A percentile compares a stretch with the other conserved stretches of the same genome.
Conservation (phyloP, 2,888 invertebrate genomes). For the Slavum lentiscoides region DNA sequence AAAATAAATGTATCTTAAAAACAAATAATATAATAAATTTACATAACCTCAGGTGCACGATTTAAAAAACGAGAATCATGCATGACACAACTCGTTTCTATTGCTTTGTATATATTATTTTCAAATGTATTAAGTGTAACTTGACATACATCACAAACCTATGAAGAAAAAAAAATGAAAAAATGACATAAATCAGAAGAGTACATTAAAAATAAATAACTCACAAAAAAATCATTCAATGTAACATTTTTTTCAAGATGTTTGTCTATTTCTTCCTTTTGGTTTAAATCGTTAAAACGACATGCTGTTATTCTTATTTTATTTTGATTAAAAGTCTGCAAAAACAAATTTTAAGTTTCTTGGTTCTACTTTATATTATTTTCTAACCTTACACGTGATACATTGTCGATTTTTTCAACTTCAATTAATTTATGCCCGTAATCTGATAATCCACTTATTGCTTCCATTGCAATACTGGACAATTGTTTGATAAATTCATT, state of each 20-base stretch:
- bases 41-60: neutral
- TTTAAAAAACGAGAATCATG: neutral
- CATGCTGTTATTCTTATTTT: slow-evolving; percentile 16
- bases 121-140: neutral
- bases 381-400: slow-evolving; percentile 18
- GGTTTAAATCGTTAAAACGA: slow-evolving; percentile 25
- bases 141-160: slow-evolving; percentile 20
- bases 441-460: neutral
- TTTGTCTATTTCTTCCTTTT: neutral
- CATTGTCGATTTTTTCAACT: slow-evolving; percentile 1
- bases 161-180: slow-evolving; percentile 3
- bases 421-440: slow-evolving; percentile 22
- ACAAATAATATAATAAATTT: slow-evolving; percentile 8
- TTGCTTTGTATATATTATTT: neutral
- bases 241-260: slow-evolving; percentile 10
- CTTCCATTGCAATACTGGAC: neutral
- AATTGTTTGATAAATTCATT: slow-evolving; percentile 12
- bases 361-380: neutral
- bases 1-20: neutral
- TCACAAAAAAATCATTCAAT: slow-evolving; percentile 17
- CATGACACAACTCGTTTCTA: slow-evolving; percentile 7
- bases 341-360: neutral
- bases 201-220: neutral
- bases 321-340: slow-evolving; percentile 16
- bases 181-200: neutral